Evolutionary conservation across 2,888 invertebrate genomes (phyloP), one percentile per base, ranked within the genome.

Genomic region (Pandemis heparana): DNA sequence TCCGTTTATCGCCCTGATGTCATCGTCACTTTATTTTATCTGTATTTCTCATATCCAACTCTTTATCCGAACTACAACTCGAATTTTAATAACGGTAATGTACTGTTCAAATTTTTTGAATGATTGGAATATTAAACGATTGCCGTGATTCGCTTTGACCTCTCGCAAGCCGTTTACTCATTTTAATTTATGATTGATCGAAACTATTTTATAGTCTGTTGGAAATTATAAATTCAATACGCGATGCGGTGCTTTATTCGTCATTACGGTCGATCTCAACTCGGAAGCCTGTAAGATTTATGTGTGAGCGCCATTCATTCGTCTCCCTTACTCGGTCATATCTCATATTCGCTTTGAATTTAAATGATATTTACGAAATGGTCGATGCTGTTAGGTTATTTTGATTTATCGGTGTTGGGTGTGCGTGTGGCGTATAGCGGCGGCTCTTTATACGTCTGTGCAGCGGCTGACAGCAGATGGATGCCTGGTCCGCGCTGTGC

Each of bases 381-480:
- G 80, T 83, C 81, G 80, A 80, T 85, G 85, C 85, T 84, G 83
- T 85, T 85, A 85, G 86, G 85, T 82, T 82, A 81, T 84, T 78
- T 85, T 91, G 91, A 92, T 92, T 91, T 89, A 92, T 91, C 80
- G 81, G 77, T 79, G 77, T 75, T 79, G 81, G 81, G 83, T 85
- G 84, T 79, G 78, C 78, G 81, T 83, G 83, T 86, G 87, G 89
- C 85, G 85, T 84, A 87, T 84, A 80, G 82, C 79, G 76, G 81
- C 85, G 85, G 83, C 83, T 85, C 83, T 85, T 85, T 87, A 81
- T 84, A 82, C 84, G 84, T 79, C 81, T 75, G 77, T 79, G 76
- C 79, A 80, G 76, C 75, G 82, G 78, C 83, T 87, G 91, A 92
- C 91, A 88, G 84, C 83, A 89, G 92, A 93, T 90, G 88, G 90